These are phyloP conservation scores for Toxonevra muliebris DNA, from an alignment of 2,888 invertebrate genomes.

Conservation along the genomic window DNA sequence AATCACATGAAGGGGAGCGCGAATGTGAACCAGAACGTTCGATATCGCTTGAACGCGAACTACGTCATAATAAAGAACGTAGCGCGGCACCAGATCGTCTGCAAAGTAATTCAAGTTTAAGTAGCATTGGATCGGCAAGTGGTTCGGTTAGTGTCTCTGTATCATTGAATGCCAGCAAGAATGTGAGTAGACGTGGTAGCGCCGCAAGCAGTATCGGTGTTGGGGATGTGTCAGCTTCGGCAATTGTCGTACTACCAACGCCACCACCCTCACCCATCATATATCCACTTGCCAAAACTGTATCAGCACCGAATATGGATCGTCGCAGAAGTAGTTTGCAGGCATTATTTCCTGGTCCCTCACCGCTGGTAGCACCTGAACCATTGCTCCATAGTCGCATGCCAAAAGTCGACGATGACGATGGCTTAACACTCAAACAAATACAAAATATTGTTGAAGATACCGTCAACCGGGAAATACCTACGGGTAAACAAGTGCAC, in stretches of 20 bases:
- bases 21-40: slow-evolving; percentile 47
- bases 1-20: slow-evolving; percentile 42
- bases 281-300: slow-evolving; percentile 59
- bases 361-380: slow-evolving; percentile 53
- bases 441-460: slow-evolving; percentile 43
- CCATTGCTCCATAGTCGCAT: slow-evolving; percentile 52
- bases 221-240: slow-evolving; percentile 24
- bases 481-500: slow-evolving; percentile 53
- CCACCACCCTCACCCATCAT: slow-evolving; percentile 39
- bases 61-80: slow-evolving; percentile 43
- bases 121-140: slow-evolving; percentile 51
- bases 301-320: slow-evolving; percentile 53
- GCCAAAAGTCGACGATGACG: slow-evolving; percentile 36
- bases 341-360: slow-evolving; percentile 54
- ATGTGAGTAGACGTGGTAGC: slow-evolving; percentile 51
- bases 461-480: slow-evolving; percentile 51
- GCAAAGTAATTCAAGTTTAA: slow-evolving; percentile 50
- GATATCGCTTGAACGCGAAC: slow-evolving; percentile 40
- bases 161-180: slow-evolving; percentile 43
- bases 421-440: slow-evolving; percentile 35
- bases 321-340: slow-evolving; percentile 53
- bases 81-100: slow-evolving; percentile 56
- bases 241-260: not conserved
- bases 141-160: slow-evolving; percentile 37
- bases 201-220: slow-evolving; percentile 48